Conservation (phyloP, 2,113 vertebrate genomes). For the Dipodomys ordii region DNA sequence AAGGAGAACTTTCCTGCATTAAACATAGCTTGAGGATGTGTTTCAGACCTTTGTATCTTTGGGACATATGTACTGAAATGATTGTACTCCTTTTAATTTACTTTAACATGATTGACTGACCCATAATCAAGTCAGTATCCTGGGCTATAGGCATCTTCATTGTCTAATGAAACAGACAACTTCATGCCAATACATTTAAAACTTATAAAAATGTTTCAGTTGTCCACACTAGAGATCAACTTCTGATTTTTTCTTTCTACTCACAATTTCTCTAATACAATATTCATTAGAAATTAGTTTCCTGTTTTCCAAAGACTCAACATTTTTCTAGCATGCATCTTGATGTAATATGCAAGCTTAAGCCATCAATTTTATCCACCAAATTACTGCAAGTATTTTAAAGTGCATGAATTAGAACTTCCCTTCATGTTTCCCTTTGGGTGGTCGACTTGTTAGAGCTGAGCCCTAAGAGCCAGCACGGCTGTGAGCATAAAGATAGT, state of each 20-base stretch:
- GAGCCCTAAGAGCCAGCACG: background rate
- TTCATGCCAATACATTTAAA: background rate
- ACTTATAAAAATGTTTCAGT: background rate
- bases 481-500: conserved; percentile 50
- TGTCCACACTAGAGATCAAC: background rate
- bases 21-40: background rate
- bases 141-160: background rate
- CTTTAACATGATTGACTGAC: background rate
- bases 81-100: background rate
- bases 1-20: background rate
- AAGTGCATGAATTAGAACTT: background rate
- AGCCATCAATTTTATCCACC: background rate
- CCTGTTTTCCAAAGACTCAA: background rate
- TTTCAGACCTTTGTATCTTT: background rate
- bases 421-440: background rate
- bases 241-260: conserved; percentile 33
- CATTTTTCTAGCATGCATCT: background rate
- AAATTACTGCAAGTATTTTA: background rate
- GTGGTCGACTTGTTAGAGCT: background rate
- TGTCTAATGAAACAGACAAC: background rate
- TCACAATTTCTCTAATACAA: background rate
- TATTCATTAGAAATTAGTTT: background rate
- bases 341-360: background rate
- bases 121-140: background rate
- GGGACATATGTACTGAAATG: background rate